Conservation (phyloP, 2,797 vertebrate species). For the Ficedula albicollis region DNA sequence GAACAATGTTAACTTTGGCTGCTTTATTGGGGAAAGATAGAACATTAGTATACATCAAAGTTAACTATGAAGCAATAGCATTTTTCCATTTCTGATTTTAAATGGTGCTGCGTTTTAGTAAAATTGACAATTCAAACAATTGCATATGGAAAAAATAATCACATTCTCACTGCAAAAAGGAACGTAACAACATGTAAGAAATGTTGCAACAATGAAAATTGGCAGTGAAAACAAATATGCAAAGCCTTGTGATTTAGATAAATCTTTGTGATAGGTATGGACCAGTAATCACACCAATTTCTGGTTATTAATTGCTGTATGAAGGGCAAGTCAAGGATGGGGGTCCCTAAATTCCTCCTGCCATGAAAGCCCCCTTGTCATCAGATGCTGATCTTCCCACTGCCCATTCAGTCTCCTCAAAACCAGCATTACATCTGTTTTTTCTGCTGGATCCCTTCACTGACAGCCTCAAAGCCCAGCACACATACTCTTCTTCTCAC, state of each 20-base stretch:
- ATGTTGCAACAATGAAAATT: not conserved
- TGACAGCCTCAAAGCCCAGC: not conserved
- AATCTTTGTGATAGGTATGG: not conserved
- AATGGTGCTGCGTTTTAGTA: not conserved
- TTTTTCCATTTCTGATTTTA: conserved; percentile 12
- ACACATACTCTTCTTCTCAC: not conserved
- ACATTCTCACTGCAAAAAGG: not conserved
- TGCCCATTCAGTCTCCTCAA: not conserved
- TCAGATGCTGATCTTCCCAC: not conserved
- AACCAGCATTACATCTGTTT: accelerated
- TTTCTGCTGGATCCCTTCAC: not conserved
- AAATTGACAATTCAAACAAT: not conserved
- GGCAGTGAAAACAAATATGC: not conserved
- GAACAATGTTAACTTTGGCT: not conserved
- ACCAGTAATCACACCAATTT: not conserved
- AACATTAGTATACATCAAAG: not conserved
- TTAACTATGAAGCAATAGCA: not conserved
- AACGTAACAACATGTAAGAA: not conserved
- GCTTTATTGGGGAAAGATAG: not conserved
- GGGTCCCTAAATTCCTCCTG: not conserved
- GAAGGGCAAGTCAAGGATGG: not conserved
- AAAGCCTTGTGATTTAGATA: not conserved
- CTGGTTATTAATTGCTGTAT: not conserved
- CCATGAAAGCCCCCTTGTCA: accelerated
- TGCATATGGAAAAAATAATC: not conserved